Evolutionary conservation across 2,888 invertebrate genomes (phyloP), one percentile per base, ranked within the genome.

Genomic region (Gonocerus acuteangulatus): DNA sequence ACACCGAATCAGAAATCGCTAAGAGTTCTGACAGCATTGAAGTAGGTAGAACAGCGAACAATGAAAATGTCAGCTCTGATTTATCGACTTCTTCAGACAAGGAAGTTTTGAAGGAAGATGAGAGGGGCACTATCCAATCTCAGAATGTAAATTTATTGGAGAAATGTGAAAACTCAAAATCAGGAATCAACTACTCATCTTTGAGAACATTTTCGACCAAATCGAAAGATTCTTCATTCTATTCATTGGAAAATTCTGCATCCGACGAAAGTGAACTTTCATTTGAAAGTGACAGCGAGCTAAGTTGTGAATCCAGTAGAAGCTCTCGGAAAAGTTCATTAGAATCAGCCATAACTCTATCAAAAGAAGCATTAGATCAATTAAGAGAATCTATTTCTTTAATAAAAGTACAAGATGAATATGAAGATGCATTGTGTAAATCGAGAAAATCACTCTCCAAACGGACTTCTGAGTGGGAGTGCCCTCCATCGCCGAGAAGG

Each of bases 1-100:
- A 52, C n/a, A 52, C 52, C n/a, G 52, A 52, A 39, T 52, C 52
- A 13, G 52, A 52, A 52, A 52, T 52, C 11, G 52, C 52, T n/a
- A 52, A 52, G 39, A 52, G 52, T 19, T 52, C 52, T 9, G 52
- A 52, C 21, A 52, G 52, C 39, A 52, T 52, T 15, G 52, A 52
- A 52, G 52, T 52, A n/a, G 21, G 36, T 13, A 18, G 52, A 52
- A 52, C 52, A 32, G 52, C 52, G 2, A 52, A 52, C 15, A 15
- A 32, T 1, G 52, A 52, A 52, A 52, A 52, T 34, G 27, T 49
- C 16, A 52, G 36, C 19, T 52, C 52, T 1, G 52, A 52, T 21
- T 13, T 52, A 18, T 52, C 52, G 11, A 52, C 52, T 13, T 52
- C 52, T 19, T 52, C 52, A 16, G 52, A 52, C 22, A 52, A 52